Evolutionary conservation across 1,140 invertebrate species (phyloP).

Genomic region (Danaus melanippus): DNA sequence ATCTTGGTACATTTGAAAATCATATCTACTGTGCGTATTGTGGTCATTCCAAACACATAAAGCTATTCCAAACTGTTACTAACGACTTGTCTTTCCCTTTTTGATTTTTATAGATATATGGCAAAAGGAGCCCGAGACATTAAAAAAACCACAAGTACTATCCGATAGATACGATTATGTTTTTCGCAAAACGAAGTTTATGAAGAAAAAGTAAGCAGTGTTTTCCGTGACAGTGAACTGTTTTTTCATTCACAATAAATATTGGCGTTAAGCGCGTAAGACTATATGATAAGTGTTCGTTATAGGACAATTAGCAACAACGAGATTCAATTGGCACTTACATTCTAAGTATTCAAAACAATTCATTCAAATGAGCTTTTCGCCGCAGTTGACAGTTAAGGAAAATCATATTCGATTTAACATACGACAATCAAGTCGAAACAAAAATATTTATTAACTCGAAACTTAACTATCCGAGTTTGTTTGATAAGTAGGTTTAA

Average conservation of each 20-base stretch:
- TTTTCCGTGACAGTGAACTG: too few relatives aligned
- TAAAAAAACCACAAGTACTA: not conserved
- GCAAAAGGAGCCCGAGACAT: not conserved
- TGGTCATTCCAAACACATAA: too few relatives aligned
- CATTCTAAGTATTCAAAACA: constrained; percentile 13
- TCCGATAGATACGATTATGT: not conserved
- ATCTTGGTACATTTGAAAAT: constrained; percentile 8
- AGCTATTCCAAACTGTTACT: too few relatives aligned
- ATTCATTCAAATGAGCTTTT: constrained; percentile 2
- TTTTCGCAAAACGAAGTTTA: constrained; percentile 1
- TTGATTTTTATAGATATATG: constrained; percentile 5
- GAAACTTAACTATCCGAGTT: too few relatives aligned
- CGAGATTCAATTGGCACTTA: constrained; percentile 25
- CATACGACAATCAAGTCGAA: too few relatives aligned
- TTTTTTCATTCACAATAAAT: constrained; percentile 13
- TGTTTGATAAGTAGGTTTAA: too few relatives aligned
- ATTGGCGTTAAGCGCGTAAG: constrained; percentile 39
- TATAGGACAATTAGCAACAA: constrained; percentile 42
- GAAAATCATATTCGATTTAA: too few relatives aligned
- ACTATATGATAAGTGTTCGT: constrained; percentile 35
- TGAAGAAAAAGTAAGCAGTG: too few relatives aligned
- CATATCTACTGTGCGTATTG: not conserved
- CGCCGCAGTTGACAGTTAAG: too few relatives aligned
- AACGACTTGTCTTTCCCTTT: not conserved
- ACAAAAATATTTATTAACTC: too few relatives aligned